Conservation (phyloP, 1,140 invertebrate genomes). For the Lysiphlebus fabarum region DNA sequence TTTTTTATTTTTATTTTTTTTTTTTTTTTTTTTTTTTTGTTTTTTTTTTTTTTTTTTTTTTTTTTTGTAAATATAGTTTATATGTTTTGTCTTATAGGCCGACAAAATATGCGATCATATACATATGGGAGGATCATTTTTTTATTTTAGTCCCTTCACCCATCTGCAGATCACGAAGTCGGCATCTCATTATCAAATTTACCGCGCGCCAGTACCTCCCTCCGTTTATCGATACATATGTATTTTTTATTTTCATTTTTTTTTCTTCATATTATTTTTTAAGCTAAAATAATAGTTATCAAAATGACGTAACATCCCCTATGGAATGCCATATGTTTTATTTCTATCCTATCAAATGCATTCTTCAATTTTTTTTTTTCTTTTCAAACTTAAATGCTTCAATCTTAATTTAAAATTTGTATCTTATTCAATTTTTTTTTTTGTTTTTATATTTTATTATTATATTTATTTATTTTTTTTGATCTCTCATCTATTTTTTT, state of each 20-base stretch:
- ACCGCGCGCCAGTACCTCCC: constrained; percentile 24
- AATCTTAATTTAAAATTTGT: too few species aligned
- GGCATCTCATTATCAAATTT: constrained; percentile 30
- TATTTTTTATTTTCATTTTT: too few species aligned
- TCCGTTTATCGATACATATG: constrained; percentile 28
- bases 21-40: too few species aligned
- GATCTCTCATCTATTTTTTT: too few species aligned
- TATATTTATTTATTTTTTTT: too few species aligned
- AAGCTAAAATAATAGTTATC: constrained; percentile 28
- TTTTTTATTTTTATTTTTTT: too few species aligned
- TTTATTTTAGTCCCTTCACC: constrained; percentile 15
- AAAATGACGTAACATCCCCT: constrained; percentile 15
- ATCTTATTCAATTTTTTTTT: not conserved
- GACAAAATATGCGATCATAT: too few species aligned
- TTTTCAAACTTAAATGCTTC: not conserved
- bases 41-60: too few species aligned
- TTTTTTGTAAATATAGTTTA: too few species aligned
- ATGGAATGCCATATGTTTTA: constrained; percentile 3
- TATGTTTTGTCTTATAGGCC: too few species aligned
- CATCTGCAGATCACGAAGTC: constrained; percentile 24
- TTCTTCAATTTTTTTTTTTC: constrained; percentile 4
- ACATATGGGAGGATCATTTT: not conserved
- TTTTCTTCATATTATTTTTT: constrained; percentile 20
- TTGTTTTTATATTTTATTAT: too few species aligned
- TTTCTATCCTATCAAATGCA: not conserved